A percentile compares a stretch with the other conserved stretches of the same genome.
Conservation (phyloP, 2,797 vertebrate species). For the Thaleichthys pacificus region DNA sequence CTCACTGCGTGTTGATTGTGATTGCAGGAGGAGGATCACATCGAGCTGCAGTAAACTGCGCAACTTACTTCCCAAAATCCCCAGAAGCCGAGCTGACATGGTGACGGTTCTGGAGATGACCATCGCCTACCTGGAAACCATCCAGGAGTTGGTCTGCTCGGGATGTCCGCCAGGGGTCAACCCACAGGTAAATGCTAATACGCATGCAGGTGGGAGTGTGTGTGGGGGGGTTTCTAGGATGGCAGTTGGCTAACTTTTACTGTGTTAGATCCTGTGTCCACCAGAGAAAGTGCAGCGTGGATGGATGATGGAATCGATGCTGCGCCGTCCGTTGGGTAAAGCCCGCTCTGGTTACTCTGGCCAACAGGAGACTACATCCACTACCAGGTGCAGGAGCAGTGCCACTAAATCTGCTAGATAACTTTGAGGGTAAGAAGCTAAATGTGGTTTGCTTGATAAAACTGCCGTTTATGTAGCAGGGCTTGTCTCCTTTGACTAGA, state of each 20-base stretch:
- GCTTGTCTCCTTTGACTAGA: no score
- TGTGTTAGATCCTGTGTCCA: conserved; percentile 25
- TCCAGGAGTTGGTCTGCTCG: conserved; percentile 11
- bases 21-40: conserved; percentile 55
- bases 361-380: not conserved
- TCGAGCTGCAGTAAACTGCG: conserved; percentile 58
- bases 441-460: no score
- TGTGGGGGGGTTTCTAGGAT: not conserved
- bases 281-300: conserved; percentile 23
- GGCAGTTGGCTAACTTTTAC: not conserved
- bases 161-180: not conserved
- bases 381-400: not conserved
- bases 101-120: conserved; percentile 62
- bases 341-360: no score
- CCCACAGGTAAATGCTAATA: not conserved
- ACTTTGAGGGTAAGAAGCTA: no score
- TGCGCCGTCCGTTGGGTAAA: not conserved
- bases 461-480: no score
- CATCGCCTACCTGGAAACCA: conserved; percentile 48
- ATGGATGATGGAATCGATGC: conserved; percentile 25
- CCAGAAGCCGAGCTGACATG: conserved; percentile 58
- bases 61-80: conserved; percentile 54
- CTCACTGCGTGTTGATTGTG: not conserved
- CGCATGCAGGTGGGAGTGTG: not conserved
- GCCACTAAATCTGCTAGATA: not conserved